A percentile compares a stretch with the other conserved stretches of the same genome.
Conservation (phyloP, 2,113 vertebrate species). For the Sinocyclocheilus anshuiensis region DNA sequence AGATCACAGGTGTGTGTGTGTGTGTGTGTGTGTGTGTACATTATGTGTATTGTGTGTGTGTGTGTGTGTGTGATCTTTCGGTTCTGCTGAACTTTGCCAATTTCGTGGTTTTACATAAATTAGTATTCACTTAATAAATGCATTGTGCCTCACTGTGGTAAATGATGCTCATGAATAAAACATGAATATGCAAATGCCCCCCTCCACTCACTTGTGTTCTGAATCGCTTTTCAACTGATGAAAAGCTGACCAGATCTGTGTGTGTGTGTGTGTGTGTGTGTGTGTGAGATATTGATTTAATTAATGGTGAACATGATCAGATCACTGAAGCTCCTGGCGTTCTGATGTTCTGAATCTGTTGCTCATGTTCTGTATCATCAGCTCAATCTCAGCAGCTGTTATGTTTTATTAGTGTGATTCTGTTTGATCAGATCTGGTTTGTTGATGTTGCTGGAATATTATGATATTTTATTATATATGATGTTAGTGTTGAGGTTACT, state of each 20-base stretch:
- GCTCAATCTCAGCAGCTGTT: neutral
- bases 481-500: neutral
- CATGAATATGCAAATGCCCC: slow-evolving; percentile 66
- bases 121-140: slow-evolving; percentile 71
- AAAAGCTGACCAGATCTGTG: neutral
- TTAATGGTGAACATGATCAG: neutral
- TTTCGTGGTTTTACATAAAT: slow-evolving; percentile 74
- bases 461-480: neutral
- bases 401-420: neutral
- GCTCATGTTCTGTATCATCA: neutral
- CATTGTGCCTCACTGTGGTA: slow-evolving; percentile 58
- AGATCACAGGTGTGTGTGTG: neutral
- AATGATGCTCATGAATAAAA: slow-evolving; percentile 70
- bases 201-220: neutral
- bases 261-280: neutral
- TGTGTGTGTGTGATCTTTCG: neutral
- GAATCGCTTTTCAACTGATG: neutral
- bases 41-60: neutral
- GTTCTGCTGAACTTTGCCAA: slow-evolving; percentile 51
- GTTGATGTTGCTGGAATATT: neutral
- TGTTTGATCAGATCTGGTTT: neutral
- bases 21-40: neutral
- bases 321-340: neutral
- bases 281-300: neutral
- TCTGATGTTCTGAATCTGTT: neutral